Evolutionary conservation across 2,888 invertebrate genomes (phyloP).

Genomic region (Ephialtes manifestator): DNA sequence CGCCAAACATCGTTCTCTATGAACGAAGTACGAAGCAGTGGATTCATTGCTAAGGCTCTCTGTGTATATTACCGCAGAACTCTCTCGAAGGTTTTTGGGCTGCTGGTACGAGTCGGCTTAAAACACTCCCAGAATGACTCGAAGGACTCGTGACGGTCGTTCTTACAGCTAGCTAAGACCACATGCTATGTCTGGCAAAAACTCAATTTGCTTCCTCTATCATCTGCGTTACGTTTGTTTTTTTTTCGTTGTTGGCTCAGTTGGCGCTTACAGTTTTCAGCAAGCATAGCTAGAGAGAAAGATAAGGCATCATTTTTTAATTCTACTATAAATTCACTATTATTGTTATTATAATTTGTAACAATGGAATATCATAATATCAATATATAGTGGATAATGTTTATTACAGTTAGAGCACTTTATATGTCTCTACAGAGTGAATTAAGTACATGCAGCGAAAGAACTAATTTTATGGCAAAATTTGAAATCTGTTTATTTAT

Average conservation of each 20-base stretch:
- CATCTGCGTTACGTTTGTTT: background rate
- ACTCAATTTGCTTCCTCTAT: constrained; percentile 35
- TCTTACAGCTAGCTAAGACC: constrained; percentile 3
- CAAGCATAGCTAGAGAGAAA: background rate
- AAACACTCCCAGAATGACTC: constrained; percentile 21
- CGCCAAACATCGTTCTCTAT: constrained; percentile 41
- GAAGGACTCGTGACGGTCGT: background rate
- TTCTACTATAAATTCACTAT: background rate
- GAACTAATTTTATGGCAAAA: background rate
- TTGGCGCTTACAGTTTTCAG: background rate
- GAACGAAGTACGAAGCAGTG: constrained; percentile 20
- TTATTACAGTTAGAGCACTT: background rate
- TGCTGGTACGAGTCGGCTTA: background rate
- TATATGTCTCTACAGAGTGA: background rate
- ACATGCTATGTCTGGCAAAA: constrained; percentile 42
- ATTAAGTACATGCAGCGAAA: background rate
- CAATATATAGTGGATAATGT: background rate
- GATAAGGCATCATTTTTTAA: background rate
- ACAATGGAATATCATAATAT: background rate
- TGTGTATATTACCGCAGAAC: constrained; percentile 40
- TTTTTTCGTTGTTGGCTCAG: constrained; percentile 12
- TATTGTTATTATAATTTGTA: background rate
- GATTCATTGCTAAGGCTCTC: constrained; percentile 37
- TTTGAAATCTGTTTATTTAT: no score
- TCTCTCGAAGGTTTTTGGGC: constrained; percentile 43